Conservation (phyloP, 1,140 invertebrate genomes). For the Leptestheria dahalacensis region DNA sequence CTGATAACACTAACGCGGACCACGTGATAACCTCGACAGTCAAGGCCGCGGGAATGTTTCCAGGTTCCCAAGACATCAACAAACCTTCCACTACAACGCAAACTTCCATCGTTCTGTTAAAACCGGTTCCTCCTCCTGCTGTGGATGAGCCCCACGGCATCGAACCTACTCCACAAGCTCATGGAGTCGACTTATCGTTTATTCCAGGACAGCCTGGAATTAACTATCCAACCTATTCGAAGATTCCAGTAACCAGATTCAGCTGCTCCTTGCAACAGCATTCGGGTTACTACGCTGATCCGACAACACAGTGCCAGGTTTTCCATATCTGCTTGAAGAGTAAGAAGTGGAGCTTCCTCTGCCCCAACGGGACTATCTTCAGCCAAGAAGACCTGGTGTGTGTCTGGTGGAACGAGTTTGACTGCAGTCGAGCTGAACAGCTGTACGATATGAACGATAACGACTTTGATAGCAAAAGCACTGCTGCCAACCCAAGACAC, state of each 20-base stretch:
- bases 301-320: conserved; percentile 24
- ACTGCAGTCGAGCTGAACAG: conserved; percentile 16
- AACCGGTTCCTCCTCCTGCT: no score
- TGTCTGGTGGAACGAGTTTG: conserved; percentile 25
- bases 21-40: no score
- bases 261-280: conserved; percentile 54
- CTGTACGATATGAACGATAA: neutral
- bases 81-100: no score
- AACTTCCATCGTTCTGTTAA: no score
- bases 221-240: conserved; percentile 55
- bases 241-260: conserved; percentile 56
- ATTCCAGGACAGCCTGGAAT: conserved; percentile 49
- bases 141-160: no score
- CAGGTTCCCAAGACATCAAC: no score
- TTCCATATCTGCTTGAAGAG: conserved; percentile 23
- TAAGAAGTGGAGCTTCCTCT: conserved; percentile 22
- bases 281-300: conserved; percentile 26
- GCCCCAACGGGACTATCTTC: conserved; percentile 25
- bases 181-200: no score
- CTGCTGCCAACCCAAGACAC: no score
- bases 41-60: no score
- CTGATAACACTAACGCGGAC: no score
- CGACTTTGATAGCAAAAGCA: neutral
- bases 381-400: conserved; percentile 22
- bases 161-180: no score